Evolutionary conservation across 2,113 vertebrate genomes (phyloP), one percentile per base, ranked within the genome.

Genomic region (Steatornis caripensis): DNA sequence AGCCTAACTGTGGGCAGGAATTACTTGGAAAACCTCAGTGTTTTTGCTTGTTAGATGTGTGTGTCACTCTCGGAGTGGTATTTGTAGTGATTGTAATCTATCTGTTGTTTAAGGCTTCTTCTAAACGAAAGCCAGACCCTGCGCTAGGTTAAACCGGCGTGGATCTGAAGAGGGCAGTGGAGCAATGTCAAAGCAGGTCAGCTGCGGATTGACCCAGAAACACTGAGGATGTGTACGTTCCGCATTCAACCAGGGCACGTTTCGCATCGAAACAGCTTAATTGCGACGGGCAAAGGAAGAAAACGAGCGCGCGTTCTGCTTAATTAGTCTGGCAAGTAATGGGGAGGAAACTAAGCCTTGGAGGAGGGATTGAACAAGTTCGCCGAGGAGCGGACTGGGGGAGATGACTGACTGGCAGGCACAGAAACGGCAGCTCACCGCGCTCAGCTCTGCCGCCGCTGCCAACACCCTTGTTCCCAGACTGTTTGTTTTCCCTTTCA

Each of bases 211-310:
- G 68, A 48, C 11, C 29, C 22, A 2, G 32, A 13, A 62, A 15
- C 17, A 5, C 39, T 22, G 8, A 46, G 23, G 49, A 4, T 12
- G 39, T 24, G 49, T 1, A 3, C 0, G 36, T 27, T 74, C 48
- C 7, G 15, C 72, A 5, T 32, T 12, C 7, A 45, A 19, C 29
- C 4, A 4, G 5, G 39, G 3, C 0, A 1, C 5, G 0, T 37
- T 49, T 32, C 54, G 20, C 36, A 34, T 5, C 16, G 51, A 27
- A 54, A 74, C 26, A 16, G 21, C n/a, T 62, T 45, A 27, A 55
- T 1, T 36, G 10, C 27, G n/a, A 68, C 18, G 37, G 43, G 23
- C 41, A 15, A 48, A 87, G 19, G 65, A 71, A 26, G 32, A 51
- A 64, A 64, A 55, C 3, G 12, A 64, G 45, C 3, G 22, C 3